Evolutionary conservation across 1,140 invertebrate species (phyloP).

Genomic region (Apolygus lucorum): DNA sequence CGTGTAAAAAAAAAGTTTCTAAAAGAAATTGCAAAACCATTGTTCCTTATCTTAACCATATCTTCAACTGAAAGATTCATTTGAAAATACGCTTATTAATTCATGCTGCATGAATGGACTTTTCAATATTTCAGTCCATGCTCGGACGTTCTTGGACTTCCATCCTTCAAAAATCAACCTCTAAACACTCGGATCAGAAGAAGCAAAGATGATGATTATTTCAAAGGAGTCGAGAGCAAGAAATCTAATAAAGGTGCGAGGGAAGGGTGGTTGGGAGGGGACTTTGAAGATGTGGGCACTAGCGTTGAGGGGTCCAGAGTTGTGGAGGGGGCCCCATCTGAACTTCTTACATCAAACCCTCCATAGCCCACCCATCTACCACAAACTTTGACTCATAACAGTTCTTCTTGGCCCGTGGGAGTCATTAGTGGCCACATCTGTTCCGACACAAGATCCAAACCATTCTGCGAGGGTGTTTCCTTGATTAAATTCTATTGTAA

Average conservation of each 20-base stretch:
- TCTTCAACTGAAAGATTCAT: too few relatives aligned
- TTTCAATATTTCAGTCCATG: too few relatives aligned
- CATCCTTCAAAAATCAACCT: too few relatives aligned
- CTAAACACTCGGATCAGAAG: too few relatives aligned
- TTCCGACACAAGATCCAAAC: background rate
- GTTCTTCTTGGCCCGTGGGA: background rate
- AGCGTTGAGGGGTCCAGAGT: background rate
- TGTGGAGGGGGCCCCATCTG: background rate
- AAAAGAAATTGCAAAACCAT: too few relatives aligned
- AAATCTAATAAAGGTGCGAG: background rate
- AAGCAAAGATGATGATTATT: too few relatives aligned
- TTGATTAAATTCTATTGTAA: background rate
- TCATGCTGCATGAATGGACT: too few relatives aligned
- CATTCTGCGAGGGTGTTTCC: background rate
- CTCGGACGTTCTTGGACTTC: too few relatives aligned
- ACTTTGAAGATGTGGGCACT: background rate
- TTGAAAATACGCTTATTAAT: too few relatives aligned
- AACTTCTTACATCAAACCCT: background rate
- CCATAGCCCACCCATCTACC: background rate
- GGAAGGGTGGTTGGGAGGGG: background rate
- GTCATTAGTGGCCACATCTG: background rate
- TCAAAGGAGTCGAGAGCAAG: background rate
- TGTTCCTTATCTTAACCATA: too few relatives aligned
- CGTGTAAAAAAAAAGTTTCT: too few relatives aligned
- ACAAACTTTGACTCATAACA: slow-evolving; percentile 1